Base-by-base conservation (phyloP, 2,888 invertebrate genomes). In the Ommatoiulus sabulosus region DNA sequence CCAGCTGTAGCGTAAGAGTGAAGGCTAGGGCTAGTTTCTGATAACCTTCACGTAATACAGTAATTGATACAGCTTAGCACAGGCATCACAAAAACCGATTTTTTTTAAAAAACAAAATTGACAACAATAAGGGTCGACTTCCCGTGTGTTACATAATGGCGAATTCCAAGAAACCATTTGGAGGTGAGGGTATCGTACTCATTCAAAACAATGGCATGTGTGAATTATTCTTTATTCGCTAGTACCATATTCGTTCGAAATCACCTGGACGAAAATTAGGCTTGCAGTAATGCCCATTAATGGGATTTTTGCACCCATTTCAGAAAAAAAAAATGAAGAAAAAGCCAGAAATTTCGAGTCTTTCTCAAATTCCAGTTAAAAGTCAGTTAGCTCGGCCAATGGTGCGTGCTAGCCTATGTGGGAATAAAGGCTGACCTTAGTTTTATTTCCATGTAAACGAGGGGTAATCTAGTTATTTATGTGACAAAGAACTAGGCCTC, bases 381-480 rank as follows among this genome's bases (percentile, higher is more conserved):
- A 35, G 12, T 15, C 10, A 35, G 80, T 35, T 35, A 24, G 80
- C 80, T 35, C 3, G 35, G 35, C 80, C 35, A 80, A 35, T 80
- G 80, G 80, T 80, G 80, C 80, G 80, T 80, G 80, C 35, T 3
- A 35, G 12, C 80, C 80, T 35, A 0, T 72, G 72, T 80, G 80
- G 80, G 80, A 80, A 80, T 80, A 35, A 7, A 80, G 80, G 80
- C 8, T 35, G 12, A 8, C 80, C 5, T 80, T 80, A 80, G 35
- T 80, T 80, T 80, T 80, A 80, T 80, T 80, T 80, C 80, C 80
- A 80, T 35, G 80, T 80, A 80, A 80, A 80, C 80, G 24, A 80
- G 80, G 80, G 80, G 10, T 24, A 35, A 80, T 80, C 35, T 35
- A 80, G 80, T 80, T 80, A 35, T 80, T 80, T 80, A 80, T 80